Evolutionary conservation across 2,888 invertebrate species (phyloP).

Genomic region (Cataglyphis cursor): DNA sequence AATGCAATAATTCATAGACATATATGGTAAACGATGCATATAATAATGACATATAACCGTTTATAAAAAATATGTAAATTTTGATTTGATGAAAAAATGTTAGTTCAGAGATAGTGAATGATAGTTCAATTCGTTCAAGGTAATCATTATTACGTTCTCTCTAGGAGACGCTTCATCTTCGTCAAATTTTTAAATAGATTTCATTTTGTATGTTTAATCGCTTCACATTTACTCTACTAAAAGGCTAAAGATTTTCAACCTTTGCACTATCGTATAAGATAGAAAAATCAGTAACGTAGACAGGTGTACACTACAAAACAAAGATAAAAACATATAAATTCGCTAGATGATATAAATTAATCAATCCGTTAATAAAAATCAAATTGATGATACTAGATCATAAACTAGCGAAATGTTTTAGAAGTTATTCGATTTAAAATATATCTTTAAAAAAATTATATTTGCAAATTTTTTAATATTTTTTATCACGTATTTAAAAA

Average conservation of each 20-base stretch:
- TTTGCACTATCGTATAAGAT: slow-evolving; percentile 23
- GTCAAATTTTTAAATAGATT: slow-evolving; percentile 5
- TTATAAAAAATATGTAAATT: slow-evolving; percentile 10
- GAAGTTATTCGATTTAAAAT: background rate
- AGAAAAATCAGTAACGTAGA: background rate
- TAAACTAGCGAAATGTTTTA: background rate
- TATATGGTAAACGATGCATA: background rate
- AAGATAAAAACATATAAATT: slow-evolving; percentile 19
- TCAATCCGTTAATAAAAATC: background rate
- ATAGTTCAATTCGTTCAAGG: slow-evolving; percentile 4
- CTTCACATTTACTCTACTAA: background rate
- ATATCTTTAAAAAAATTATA: background rate
- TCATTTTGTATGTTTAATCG: slow-evolving; percentile 19
- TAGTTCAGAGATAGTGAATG: background rate
- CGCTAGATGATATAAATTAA: background rate
- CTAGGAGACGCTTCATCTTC: background rate
- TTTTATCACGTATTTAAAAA: background rate
- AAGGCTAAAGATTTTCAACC: slow-evolving; percentile 20
- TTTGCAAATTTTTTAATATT: background rate
- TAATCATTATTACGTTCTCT: slow-evolving; percentile 2
- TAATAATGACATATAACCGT: background rate
- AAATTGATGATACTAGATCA: background rate
- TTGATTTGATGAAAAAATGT: background rate
- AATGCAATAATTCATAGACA: background rate
- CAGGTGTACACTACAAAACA: background rate